Percentiles rank a stretch among this genome's conserved stretches.
Conservation (phyloP, 2,888 invertebrate species). For the Nomada flava region DNA sequence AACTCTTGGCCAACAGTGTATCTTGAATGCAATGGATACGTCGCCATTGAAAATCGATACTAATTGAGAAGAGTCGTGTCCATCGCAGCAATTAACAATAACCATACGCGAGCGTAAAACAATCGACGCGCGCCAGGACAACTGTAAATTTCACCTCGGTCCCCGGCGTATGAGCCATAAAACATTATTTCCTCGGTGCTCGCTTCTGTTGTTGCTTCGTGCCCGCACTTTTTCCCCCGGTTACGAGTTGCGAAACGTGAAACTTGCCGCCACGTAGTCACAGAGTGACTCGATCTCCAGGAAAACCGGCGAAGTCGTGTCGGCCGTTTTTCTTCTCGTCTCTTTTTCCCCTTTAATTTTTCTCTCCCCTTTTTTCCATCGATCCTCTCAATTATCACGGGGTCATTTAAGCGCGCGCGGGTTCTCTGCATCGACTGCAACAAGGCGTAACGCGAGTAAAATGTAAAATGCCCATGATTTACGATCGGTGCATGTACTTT, state of each 20-base stretch:
- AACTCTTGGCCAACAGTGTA: too few relatives aligned
- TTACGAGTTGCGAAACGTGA: conserved; percentile 17
- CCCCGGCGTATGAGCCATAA: background rate
- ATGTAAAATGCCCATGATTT: conserved; percentile 67
- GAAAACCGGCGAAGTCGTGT: conserved; percentile 26
- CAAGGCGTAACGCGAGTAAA: conserved; percentile 56
- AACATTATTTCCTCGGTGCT: background rate
- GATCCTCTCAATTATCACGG: conserved; percentile 47
- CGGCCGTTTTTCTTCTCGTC: background rate
- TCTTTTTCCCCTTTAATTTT: background rate
- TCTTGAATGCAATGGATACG: too few relatives aligned
- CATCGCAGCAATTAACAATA: too few relatives aligned
- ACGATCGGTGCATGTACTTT: conserved; percentile 46
- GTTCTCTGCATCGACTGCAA: conserved; percentile 13
- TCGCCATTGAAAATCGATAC: too few relatives aligned
- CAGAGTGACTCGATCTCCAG: conserved; percentile 6
- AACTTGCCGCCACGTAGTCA: background rate
- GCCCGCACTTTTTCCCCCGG: background rate
- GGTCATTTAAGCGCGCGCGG: background rate
- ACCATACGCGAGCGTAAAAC: too few relatives aligned
- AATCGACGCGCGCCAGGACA: too few relatives aligned
- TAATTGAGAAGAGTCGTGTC: too few relatives aligned
- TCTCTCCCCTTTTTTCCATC: background rate
- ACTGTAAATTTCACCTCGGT: too few relatives aligned
- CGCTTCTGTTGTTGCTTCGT: background rate